Conservation (phyloP, 2,888 invertebrate species). For the Pollenia amentaria region DNA sequence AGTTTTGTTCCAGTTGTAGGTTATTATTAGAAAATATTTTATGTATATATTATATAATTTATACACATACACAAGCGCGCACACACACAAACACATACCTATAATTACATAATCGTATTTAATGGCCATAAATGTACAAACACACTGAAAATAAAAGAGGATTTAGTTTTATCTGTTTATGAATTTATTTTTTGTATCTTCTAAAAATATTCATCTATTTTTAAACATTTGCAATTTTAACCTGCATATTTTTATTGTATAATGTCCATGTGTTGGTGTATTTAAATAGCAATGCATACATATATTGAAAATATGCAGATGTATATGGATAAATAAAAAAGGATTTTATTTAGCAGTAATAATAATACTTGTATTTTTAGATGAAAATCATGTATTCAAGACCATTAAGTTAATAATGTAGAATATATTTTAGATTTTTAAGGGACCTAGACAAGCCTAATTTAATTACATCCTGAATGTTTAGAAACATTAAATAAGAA, state of each 20-base stretch:
- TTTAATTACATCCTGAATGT: too few species aligned
- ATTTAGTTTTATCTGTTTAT: slow-evolving; percentile 28
- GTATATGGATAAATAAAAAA: neutral
- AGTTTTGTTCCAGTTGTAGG: neutral
- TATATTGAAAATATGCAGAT: neutral
- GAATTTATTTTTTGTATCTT: neutral
- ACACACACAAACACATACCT: neutral
- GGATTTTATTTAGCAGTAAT: neutral
- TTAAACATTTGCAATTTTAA: slow-evolving; percentile 23
- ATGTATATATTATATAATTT: neutral
- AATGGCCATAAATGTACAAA: neutral
- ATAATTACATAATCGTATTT: neutral
- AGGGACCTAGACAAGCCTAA: too few species aligned
- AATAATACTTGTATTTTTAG: neutral
- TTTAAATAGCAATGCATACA: too few species aligned
- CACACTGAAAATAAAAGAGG: slow-evolving; percentile 27
- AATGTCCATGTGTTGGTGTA: too few species aligned
- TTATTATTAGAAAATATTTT: slow-evolving; percentile 29
- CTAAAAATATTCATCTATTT: slow-evolving; percentile 29
- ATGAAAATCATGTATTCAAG: neutral
- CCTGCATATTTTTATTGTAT: too few species aligned
- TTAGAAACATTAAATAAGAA: too few species aligned
- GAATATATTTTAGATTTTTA: too few species aligned
- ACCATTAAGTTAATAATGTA: too few species aligned
- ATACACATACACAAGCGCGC: neutral